These are phyloP conservation scores for Eupithecia subfuscata DNA, from an alignment of 2,888 invertebrate genomes.

Conservation along the genomic window DNA sequence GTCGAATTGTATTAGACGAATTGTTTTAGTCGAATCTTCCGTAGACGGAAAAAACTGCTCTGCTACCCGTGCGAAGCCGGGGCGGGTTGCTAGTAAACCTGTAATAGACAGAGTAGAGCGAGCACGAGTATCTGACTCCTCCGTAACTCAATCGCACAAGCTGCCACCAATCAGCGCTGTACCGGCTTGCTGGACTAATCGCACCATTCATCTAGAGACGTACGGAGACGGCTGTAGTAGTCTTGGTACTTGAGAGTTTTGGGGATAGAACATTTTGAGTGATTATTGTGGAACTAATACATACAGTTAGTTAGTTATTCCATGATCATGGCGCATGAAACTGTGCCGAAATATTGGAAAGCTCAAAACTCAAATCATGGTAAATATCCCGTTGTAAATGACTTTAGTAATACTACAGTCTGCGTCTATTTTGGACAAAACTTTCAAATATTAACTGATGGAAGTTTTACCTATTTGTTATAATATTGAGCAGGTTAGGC, in stretches of 20 bases:
- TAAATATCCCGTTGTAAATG: no score
- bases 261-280: background rate
- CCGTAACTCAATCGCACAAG: slow-evolving; percentile 31
- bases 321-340: no score
- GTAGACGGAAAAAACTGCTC: no score
- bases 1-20: no score
- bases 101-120: background rate
- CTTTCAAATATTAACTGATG: background rate
- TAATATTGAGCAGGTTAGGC: background rate
- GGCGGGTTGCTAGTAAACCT: background rate
- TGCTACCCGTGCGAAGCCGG: background rate
- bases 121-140: slow-evolving; percentile 5
- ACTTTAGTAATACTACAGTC: no score
- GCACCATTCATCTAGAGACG: slow-evolving; percentile 38
- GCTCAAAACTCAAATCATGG: no score
- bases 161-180: slow-evolving; percentile 41
- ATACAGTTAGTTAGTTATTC: no score
- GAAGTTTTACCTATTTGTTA: background rate
- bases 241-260: slow-evolving; percentile 7
- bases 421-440: background rate
- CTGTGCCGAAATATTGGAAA: no score
- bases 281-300: background rate
- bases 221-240: background rate
- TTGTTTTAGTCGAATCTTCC: no score
- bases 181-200: slow-evolving; percentile 38